Evolutionary conservation across 2,888 invertebrate species (phyloP).

Genomic region (Cylindroiulus punctatus): DNA sequence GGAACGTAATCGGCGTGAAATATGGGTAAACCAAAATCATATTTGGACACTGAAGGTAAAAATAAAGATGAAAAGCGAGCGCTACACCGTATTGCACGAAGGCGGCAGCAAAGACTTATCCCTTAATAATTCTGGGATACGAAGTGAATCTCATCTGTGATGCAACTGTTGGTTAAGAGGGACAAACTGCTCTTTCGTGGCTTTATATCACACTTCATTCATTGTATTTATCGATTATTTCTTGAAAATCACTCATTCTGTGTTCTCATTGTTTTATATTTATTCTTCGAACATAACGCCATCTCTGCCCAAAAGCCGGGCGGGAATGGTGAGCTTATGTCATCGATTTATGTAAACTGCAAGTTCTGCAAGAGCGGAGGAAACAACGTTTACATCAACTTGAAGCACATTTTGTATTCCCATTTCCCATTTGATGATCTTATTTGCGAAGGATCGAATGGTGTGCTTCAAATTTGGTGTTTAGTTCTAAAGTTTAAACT

Average conservation of each 20-base stretch:
- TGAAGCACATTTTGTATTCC: not conserved
- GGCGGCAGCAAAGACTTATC: not conserved
- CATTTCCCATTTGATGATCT: no score
- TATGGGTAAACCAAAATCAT: not conserved
- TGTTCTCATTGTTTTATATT: slow-evolving; percentile 2
- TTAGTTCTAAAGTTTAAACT: no score
- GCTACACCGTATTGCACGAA: slow-evolving; percentile 1
- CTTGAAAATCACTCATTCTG: not conserved
- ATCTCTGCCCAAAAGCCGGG: not conserved
- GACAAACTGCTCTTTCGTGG: not conserved
- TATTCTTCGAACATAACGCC: not conserved
- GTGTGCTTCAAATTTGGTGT: no score
- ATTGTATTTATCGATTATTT: slow-evolving; percentile 14
- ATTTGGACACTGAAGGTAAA: not conserved
- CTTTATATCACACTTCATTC: slow-evolving; percentile 23
- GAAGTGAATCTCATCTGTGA: slow-evolving; percentile 19
- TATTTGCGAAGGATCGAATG: no score
- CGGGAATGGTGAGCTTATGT: not conserved
- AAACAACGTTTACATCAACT: not conserved
- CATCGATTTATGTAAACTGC: not conserved
- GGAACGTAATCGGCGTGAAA: not conserved
- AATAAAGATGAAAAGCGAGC: not conserved
- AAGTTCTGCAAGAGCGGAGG: not conserved
- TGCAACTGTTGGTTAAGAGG: not conserved
- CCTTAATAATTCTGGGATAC: not conserved